These are phyloP conservation scores for Drosophila sp. DNA, from an alignment of 1,140 invertebrate species.

Conservation along the genomic window DNA sequence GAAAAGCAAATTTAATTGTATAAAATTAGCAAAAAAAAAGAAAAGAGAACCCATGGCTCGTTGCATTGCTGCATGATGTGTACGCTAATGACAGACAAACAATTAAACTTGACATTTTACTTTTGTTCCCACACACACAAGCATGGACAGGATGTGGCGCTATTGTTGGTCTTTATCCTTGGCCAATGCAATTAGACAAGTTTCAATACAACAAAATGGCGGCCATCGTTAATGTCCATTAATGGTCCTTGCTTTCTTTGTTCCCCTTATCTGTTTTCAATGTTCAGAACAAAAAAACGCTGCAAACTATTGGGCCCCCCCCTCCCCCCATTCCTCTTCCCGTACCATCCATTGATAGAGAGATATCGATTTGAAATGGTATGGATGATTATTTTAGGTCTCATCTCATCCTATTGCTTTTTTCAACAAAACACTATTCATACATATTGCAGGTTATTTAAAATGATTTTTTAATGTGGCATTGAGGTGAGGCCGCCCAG, in stretches of 20 bases:
- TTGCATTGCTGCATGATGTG: slow-evolving; percentile 34
- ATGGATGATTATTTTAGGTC: background rate
- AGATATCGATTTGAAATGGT: slow-evolving; percentile 3
- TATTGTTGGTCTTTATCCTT: slow-evolving; percentile 51
- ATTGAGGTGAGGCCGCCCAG: slow-evolving; percentile 46
- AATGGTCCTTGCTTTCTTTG: slow-evolving; percentile 17
- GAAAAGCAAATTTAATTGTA: slow-evolving; percentile 75
- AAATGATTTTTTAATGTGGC: slow-evolving; percentile 77
- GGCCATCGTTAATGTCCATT: slow-evolving; percentile 12
- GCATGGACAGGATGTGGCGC: background rate
- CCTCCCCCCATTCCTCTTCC: background rate
- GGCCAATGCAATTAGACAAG: slow-evolving; percentile 68
- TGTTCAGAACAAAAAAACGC: background rate
- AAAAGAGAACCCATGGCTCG: slow-evolving; percentile 13
- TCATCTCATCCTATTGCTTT: background rate
- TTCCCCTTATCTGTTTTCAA: slow-evolving; percentile 8
- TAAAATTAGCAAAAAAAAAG: slow-evolving; percentile 59
- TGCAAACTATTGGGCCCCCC: slow-evolving; percentile 23
- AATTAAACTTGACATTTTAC: slow-evolving; percentile 78
- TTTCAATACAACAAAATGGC: slow-evolving; percentile 50
- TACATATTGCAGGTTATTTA: slow-evolving; percentile 68
- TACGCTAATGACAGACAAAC: slow-evolving; percentile 75
- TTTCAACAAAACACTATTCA: slow-evolving; percentile 27
- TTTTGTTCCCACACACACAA: slow-evolving; percentile 45
- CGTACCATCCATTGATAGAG: too few relatives aligned